Base-by-base conservation (phyloP, 2,797 vertebrate genomes). In the Enoplosus armatus region DNA sequence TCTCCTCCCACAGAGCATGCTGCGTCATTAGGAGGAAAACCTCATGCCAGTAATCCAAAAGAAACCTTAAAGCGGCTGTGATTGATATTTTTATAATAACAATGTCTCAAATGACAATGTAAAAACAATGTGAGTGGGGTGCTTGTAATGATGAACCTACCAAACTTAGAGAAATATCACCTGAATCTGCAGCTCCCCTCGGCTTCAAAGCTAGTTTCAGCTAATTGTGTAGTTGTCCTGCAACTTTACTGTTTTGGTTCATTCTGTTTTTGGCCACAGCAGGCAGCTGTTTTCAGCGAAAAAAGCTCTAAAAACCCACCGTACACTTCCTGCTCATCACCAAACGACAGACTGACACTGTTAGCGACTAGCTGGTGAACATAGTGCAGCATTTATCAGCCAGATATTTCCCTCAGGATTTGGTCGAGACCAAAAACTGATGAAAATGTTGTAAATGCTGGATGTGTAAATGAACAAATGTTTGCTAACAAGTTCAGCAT, bases 1-100 rank as follows among this genome's bases (percentile, higher is more conserved):
- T 84, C 73, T 84, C 73, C 75, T 58, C 75, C 60, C 78, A 79
- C 54, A 39, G 27, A 77, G 39, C 43, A 9, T 29, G 58, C 66
- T 81, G 64, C 39, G 24, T 87, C 76, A 84, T 54, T 12, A 18
- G 58, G 47, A 33, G 63, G 27, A 39, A 77, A 87, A 75, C 45
- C 41, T 73, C 33, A 29, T n/a, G 29, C 22, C 33, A 58, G 33
- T 11, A 39, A 55, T 41, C 73, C 7, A 84, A 54, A 75, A 39
- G 66, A 35, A 54, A 65, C 20, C 35, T 35, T 18, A 35, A 47
- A 58, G 41, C 35, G 31, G 45, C 29, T 20, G 43, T 6, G 27
- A 55, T 22, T 0, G 0, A 11, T 50, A 27, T 33, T 35, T 33
- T 60, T 37, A 20, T 24, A n/a, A 24, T n/a, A 61, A 58, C n/a